Evolutionary conservation across 2,113 vertebrate genomes (phyloP).

Genomic region (Gambusia affinis): DNA sequence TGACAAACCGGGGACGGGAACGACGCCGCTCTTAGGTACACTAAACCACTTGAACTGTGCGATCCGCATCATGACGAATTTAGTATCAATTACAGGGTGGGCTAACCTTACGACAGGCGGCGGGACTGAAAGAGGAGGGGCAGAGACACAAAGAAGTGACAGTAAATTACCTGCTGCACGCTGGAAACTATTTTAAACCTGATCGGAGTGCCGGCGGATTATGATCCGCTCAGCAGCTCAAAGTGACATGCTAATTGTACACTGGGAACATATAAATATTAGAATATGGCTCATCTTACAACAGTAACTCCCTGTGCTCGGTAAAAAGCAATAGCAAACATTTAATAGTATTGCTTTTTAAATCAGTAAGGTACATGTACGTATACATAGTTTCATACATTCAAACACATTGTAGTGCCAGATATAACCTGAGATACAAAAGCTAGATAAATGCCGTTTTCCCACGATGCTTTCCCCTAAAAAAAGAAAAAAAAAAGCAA

Average conservation of each 20-base stretch:
- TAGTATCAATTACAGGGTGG: constrained; percentile 76
- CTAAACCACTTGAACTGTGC: constrained; percentile 67
- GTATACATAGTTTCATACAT: too few relatives aligned
- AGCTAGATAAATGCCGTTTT: too few relatives aligned
- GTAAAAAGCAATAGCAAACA: background rate
- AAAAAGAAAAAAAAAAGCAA: too few relatives aligned
- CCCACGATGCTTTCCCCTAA: too few relatives aligned
- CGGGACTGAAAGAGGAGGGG: constrained; percentile 56
- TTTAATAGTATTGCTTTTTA: background rate
- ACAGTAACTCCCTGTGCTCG: background rate
- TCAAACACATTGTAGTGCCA: too few relatives aligned
- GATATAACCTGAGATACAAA: too few relatives aligned
- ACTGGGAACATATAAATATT: constrained; percentile 62
- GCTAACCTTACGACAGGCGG: constrained; percentile 73
- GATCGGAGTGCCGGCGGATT: constrained; percentile 60
- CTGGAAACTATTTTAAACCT: constrained; percentile 68
- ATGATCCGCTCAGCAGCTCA: constrained; percentile 51
- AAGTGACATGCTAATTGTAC: constrained; percentile 65
- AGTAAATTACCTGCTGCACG: constrained; percentile 68
- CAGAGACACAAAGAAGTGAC: constrained; percentile 60
- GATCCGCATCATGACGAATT: constrained; percentile 72
- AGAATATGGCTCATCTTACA: constrained; percentile 40
- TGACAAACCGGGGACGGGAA: constrained; percentile 62
- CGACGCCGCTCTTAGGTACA: constrained; percentile 59
- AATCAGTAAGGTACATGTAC: too few relatives aligned